These are phyloP conservation scores for Mungos mungo DNA, from an alignment of 2,113 vertebrate genomes.

Conservation along the genomic window DNA sequence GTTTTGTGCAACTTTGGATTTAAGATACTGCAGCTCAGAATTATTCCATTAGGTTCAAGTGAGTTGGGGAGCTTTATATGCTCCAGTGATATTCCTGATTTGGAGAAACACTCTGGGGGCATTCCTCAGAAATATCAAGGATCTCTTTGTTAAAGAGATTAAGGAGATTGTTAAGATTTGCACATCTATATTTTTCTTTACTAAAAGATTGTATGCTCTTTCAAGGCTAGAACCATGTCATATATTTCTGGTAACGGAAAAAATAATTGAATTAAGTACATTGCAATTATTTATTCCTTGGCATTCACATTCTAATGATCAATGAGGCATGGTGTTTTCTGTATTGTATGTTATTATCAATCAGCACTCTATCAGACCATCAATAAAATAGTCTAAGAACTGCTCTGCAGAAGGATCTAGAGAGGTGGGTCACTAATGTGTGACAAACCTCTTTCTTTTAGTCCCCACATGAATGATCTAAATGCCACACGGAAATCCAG, in stretches of 20 bases:
- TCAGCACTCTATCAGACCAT: constrained; percentile 40
- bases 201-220: neutral
- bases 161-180: constrained; percentile 7
- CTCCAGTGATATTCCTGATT: neutral
- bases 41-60: neutral
- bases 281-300: constrained; percentile 44
- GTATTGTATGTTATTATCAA: constrained; percentile 58
- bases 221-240: constrained; percentile 5
- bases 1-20: neutral
- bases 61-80: neutral
- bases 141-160: constrained; percentile 19
- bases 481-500: neutral
- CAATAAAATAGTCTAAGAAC: constrained; percentile 46
- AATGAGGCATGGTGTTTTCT: constrained; percentile 52
- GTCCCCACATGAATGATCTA: neutral
- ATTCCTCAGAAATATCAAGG: neutral
- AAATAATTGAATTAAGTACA: constrained; percentile 15
- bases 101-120: neutral
- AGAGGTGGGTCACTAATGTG: constrained; percentile 17
- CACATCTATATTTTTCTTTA: constrained; percentile 8
- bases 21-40: neutral
- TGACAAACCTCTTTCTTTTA: neutral
- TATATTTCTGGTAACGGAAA: constrained; percentile 22
- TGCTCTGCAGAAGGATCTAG: neutral
- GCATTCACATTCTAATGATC: constrained; percentile 53